Conservation (phyloP, 2,888 invertebrate species). For the Megastigmus dorsalis region DNA sequence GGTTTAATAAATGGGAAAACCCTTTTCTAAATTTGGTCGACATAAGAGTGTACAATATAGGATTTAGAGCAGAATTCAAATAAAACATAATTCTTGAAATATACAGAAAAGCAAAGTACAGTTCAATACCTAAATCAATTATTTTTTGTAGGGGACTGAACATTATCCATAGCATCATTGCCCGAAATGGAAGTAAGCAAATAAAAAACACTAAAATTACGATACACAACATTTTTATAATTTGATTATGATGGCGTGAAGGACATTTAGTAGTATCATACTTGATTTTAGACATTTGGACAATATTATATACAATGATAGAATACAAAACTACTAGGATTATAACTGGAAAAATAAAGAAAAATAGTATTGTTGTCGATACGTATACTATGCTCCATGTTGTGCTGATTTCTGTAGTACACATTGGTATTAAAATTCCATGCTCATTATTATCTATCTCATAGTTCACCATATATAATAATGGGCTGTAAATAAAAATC, state of each 20-base stretch:
- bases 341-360: slow-evolving; percentile 89
- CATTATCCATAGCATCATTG: slow-evolving; percentile 91
- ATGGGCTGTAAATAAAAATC: slow-evolving; percentile 82
- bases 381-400: slow-evolving; percentile 88
- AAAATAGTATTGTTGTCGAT: slow-evolving; percentile 85
- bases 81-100: slow-evolving; percentile 92
- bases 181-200: slow-evolving; percentile 91
- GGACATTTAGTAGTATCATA: slow-evolving; percentile 79
- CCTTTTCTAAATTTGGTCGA: slow-evolving; percentile 92
- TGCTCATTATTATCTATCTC: slow-evolving; percentile 83
- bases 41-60: slow-evolving; percentile 93
- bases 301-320: slow-evolving; percentile 88
- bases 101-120: slow-evolving; percentile 88
- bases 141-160: slow-evolving; percentile 83
- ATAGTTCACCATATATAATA: slow-evolving; percentile 87
- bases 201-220: slow-evolving; percentile 94
- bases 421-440: slow-evolving; percentile 82
- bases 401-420: slow-evolving; percentile 84
- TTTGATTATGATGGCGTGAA: slow-evolving; percentile 85
- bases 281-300: slow-evolving; percentile 85
- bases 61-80: slow-evolving; percentile 93
- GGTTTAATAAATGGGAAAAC: slow-evolving; percentile 72
- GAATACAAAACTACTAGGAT: slow-evolving; percentile 89
- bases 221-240: slow-evolving; percentile 91
- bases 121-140: slow-evolving; percentile 83